Evolutionary conservation across 2,888 invertebrate genomes (phyloP).

Genomic region (Pollenia labialis): DNA sequence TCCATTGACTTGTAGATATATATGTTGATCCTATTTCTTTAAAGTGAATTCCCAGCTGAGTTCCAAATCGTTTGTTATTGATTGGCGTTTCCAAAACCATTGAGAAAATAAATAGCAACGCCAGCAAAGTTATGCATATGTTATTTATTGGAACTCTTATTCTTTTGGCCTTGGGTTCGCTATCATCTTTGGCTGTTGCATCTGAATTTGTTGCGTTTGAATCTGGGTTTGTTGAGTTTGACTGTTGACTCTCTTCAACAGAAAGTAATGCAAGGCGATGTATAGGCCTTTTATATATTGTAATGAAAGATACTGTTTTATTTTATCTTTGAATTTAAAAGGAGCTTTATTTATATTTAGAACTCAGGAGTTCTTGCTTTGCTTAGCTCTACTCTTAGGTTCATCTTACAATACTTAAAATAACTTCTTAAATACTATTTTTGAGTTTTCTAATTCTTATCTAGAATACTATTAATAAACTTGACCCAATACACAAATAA

Average conservation of each 20-base stretch:
- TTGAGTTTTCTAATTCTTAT: too few relatives aligned
- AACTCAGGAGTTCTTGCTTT: too few relatives aligned
- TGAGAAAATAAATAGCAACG: background rate
- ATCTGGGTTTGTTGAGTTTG: background rate
- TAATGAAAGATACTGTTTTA: too few relatives aligned
- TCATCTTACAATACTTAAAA: too few relatives aligned
- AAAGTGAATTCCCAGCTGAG: too few relatives aligned
- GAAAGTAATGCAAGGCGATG: constrained; percentile 4
- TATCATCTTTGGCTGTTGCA: background rate
- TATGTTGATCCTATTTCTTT: background rate
- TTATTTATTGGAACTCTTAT: background rate
- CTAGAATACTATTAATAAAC: too few relatives aligned
- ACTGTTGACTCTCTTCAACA: background rate
- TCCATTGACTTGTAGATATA: background rate
- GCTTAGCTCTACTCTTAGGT: too few relatives aligned
- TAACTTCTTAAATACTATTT: too few relatives aligned
- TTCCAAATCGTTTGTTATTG: background rate
- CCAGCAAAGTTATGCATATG: background rate
- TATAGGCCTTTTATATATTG: background rate
- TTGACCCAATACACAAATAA: too few relatives aligned
- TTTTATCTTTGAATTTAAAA: too few relatives aligned
- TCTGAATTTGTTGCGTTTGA: background rate
- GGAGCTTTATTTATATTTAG: too few relatives aligned
- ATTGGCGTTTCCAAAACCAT: background rate
- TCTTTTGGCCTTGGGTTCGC: background rate